Percentiles rank a stretch among this genome's conserved stretches.
phyloP scores from a whole-genome alignment of 2,888 invertebrate genomes.

The Amiota communis region DNA sequence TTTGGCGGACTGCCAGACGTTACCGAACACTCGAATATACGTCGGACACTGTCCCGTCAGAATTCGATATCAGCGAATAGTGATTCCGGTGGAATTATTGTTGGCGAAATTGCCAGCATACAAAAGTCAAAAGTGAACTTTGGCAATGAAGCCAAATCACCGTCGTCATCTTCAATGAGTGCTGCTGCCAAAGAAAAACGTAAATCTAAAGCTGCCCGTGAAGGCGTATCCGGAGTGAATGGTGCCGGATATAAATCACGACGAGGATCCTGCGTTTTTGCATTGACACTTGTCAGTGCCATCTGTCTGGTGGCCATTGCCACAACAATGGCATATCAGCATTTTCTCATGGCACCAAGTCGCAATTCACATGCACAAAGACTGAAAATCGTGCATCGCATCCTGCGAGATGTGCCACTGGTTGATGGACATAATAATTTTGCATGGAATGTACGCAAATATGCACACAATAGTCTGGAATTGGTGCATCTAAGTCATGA shows the following conservation, averaged over 20 bases:
- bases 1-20: slow-evolving; percentile 73
- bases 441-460: slow-evolving; percentile 91
- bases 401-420: slow-evolving; percentile 71
- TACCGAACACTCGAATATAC: slow-evolving; percentile 73
- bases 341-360: slow-evolving; percentile 70
- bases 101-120: slow-evolving; percentile 72
- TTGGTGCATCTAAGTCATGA: slow-evolving; percentile 69
- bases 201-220: slow-evolving; percentile 51
- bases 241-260: slow-evolving; percentile 54
- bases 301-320: slow-evolving; percentile 69
- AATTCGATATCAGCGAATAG: slow-evolving; percentile 71
- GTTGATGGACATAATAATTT: slow-evolving; percentile 87
- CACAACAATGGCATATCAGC: slow-evolving; percentile 70
- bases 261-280: slow-evolving; percentile 70
- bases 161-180: slow-evolving; percentile 50
- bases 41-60: slow-evolving; percentile 71
- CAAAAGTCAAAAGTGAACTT: slow-evolving; percentile 71
- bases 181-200: slow-evolving; percentile 52
- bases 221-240: slow-evolving; percentile 34
- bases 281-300: slow-evolving; percentile 68
- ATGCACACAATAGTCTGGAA: slow-evolving; percentile 85
- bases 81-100: slow-evolving; percentile 71
- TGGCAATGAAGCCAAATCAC: slow-evolving; percentile 62
- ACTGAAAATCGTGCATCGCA: slow-evolving; percentile 71
- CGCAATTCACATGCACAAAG: slow-evolving; percentile 73